Base-by-base conservation (phyloP, 2,888 invertebrate species). In the Chymomyza procnemis region DNA sequence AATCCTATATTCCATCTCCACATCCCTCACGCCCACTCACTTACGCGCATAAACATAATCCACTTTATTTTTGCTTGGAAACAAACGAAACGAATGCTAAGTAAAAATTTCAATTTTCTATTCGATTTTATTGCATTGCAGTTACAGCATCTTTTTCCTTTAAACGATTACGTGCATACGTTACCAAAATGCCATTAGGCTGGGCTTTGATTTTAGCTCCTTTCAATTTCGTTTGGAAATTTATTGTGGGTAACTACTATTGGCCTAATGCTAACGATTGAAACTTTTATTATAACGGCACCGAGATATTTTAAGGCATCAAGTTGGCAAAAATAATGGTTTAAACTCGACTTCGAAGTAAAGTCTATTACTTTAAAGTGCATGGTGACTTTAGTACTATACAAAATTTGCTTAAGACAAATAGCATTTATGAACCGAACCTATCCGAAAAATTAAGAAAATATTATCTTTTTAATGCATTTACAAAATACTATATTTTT, bases 61-160 rank as follows among this genome's bases (percentile, higher is more conserved):
- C 69, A 73, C 65, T 73, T 73, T 58, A 55, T 41, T 30, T 62
- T 69, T 69, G 19, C 50, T 8, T 16, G 58, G 48, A 48, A 57
- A 26, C 61, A 56, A 55, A 55, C 30, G 61, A 61, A 64, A 67
- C 48, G 61, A 65, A 63, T 54, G 21, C 22, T 54, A 1, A 26
- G 54, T 14, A 21, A 1, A 54, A 54, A 22, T 54, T 54, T 54
- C 54, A 54, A 54, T 54, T 54, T 54, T 54, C 54, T 22, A 61
- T 65, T 70, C 50, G 19, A 66, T 70, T 70, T 71, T 60, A 66
- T 71, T 71, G 66, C 57, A 71, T 62, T 60, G 59, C 60, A 63
- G 62, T 66, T 52, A 21, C 54, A 54, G 12, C 34, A 41, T 12
- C 34, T 41, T 41, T 9, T 41, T 1, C 12, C 12, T 41, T 12